Conservation (phyloP, 2,888 invertebrate genomes). For the Caenorhabditis imperialis region DNA sequence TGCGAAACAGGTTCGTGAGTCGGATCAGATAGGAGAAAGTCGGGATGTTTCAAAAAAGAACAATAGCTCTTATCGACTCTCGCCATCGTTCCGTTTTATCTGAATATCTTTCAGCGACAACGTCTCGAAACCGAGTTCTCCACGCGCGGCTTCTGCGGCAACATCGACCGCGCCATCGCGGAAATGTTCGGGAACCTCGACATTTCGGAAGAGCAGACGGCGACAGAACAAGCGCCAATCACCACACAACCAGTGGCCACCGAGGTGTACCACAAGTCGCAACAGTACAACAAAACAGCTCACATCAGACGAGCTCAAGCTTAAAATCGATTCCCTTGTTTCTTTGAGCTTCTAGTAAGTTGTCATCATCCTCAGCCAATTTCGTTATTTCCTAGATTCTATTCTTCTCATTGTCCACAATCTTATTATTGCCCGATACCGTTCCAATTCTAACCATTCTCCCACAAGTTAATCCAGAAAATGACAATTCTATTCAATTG, state of each 20-base stretch:
- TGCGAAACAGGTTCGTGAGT: constrained; percentile 68
- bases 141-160: constrained; percentile 72
- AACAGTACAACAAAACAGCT: constrained; percentile 22
- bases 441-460: not conserved
- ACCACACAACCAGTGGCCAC: constrained; percentile 32
- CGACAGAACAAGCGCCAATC: constrained; percentile 2
- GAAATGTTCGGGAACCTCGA: constrained; percentile 66
- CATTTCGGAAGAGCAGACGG: constrained; percentile 3
- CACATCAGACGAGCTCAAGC: constrained; percentile 40
- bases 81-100: constrained; percentile 25
- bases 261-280: constrained; percentile 25
- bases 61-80: constrained; percentile 37
- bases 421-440: constrained; percentile 4
- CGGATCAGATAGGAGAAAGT: constrained; percentile 42
- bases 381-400: not conserved
- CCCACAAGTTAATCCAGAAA: constrained; percentile 19
- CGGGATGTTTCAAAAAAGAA: constrained; percentile 50
- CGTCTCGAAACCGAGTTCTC: constrained; percentile 75
- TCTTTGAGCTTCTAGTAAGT: constrained; percentile 20
- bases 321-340: constrained; percentile 1
- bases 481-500: constrained; percentile 36
- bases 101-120: constrained; percentile 63
- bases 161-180: constrained; percentile 73
- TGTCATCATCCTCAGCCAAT: constrained; percentile 24
- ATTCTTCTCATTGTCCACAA: not conserved